Percentiles rank a stretch among this genome's conserved stretches.
Evolutionary conservation across 1,140 invertebrate genomes (phyloP).

Genomic region (Psilanteris sp.): DNA sequence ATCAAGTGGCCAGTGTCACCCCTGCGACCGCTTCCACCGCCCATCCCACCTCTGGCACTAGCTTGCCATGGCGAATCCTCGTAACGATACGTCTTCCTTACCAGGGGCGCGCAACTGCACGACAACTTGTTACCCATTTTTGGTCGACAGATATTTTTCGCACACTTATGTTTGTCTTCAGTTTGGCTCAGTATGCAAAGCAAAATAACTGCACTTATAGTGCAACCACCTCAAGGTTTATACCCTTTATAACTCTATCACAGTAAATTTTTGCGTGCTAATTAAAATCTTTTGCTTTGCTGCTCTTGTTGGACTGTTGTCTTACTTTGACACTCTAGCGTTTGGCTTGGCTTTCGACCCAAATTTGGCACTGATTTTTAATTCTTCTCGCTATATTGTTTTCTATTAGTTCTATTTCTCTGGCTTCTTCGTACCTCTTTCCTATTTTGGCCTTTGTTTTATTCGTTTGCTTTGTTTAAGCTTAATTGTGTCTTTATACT

Average conservation of each 20-base stretch:
- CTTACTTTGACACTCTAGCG: conserved; percentile 63
- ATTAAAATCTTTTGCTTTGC: conserved; percentile 61
- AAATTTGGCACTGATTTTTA: conserved; percentile 66
- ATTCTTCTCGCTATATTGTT: conserved; percentile 19
- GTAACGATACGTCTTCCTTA: conserved; percentile 95
- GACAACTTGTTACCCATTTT: conserved; percentile 97
- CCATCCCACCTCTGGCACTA: conserved; percentile 68
- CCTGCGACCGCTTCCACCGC: conserved; percentile 81
- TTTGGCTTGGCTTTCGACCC: conserved; percentile 64
- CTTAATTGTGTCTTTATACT: conserved; percentile 45
- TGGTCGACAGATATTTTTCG: conserved; percentile 43
- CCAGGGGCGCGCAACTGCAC: conserved; percentile 95
- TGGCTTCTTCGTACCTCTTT: conserved; percentile 19
- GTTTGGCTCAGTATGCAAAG: conserved; percentile 25
- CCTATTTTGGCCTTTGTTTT: conserved; percentile 32
- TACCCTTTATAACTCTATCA: conserved; percentile 51
- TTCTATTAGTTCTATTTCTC: conserved; percentile 2
- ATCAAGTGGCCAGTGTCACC: conserved; percentile 93
- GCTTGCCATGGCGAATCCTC: conserved; percentile 96
- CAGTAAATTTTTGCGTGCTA: conserved; percentile 56
- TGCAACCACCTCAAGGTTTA: conserved; percentile 5
- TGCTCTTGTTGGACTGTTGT: conserved; percentile 54
- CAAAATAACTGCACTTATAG: conserved; percentile 29
- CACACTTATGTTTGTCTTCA: conserved; percentile 31
- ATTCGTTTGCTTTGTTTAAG: conserved; percentile 19